Conservation (phyloP, 2,797 vertebrate genomes). For the Pangasius mekongensis region DNA sequence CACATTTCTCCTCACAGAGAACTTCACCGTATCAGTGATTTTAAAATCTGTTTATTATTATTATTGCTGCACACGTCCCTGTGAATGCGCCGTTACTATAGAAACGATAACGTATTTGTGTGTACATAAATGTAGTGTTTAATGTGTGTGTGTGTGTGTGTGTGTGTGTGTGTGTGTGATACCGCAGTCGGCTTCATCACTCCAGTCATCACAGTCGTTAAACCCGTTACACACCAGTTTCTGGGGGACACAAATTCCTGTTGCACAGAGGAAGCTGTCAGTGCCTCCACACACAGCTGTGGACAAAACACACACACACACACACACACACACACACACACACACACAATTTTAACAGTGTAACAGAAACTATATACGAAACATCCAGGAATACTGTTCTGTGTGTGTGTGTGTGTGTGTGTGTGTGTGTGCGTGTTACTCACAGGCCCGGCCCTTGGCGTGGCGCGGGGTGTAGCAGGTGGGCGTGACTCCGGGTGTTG, state of each 20-base stretch:
- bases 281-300: constrained; percentile 82
- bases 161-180: constrained; percentile 60
- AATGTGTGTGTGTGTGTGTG: constrained; percentile 26
- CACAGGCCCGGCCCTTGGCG: constrained; percentile 82
- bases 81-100: no score
- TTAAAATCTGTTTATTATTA: background rate
- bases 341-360: background rate
- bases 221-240: constrained; percentile 91
- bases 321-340: no score
- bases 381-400: background rate
- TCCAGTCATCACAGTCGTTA: constrained; percentile 96
- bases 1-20: background rate
- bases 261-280: constrained; percentile 85
- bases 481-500: background rate
- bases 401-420: background rate
- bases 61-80: no score
- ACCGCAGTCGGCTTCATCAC: constrained; percentile 90
- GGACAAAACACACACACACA: constrained; percentile 34
- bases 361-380: background rate
- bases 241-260: constrained; percentile 83
- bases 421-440: constrained; percentile 55
- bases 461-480: constrained; percentile 85
- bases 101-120: background rate
- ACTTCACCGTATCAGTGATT: background rate
- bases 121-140: constrained; percentile 14